Base-by-base conservation (phyloP, 2,797 vertebrate genomes). In the Chelon labrosus region DNA sequence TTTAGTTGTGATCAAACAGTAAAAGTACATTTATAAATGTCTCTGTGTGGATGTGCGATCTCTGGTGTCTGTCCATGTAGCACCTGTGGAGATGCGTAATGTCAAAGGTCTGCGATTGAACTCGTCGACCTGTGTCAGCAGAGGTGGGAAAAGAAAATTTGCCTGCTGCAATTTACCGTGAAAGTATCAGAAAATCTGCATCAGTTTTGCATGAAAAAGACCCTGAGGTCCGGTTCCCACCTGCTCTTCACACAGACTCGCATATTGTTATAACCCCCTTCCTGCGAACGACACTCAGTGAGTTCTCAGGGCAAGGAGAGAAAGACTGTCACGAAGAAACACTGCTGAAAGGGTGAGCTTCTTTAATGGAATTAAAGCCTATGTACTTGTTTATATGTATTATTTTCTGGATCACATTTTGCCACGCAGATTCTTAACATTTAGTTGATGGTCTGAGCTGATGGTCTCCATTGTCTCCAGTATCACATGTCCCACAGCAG, bases 91-190 rank as follows among this genome's bases (percentile, higher is more conserved):
- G 4, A 42, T 4, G 4, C 1, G 5, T 16, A 13, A 41, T 13
- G 16, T 16, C 13, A 16, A 5, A 46, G 17, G 6, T 46, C 17
- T 46, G 42, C 5, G 14, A 46, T 46, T 46, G 7, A 44, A 44
- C 42, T 16, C 16, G 7, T 41, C 1, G 7, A 41, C 10, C 16
- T 2, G 25, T 46, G 25, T 31, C 19, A 50, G 31, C 12, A 47
- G 31, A 11, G 14, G 2, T 47, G 19, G n/a, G 12, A 37, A 50
- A 1, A 6, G 7, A 25, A 60, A 0, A 62, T 62, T 49, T 62
- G 19, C 46, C 31, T 62, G 7, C 5, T 37, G 31, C 47, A 62
- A 62, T 62, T 62, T 50, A 62, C 60, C 1, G 31, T 62, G 60
- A 50, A 50, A 62, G 13, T 62, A 50, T 37, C 12, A 16, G 8